Percentiles rank a stretch among this genome's conserved stretches.
These are phyloP conservation scores for Notothenia coriiceps DNA, from an alignment of 2,113 vertebrate genomes.

Conservation along the genomic window DNA sequence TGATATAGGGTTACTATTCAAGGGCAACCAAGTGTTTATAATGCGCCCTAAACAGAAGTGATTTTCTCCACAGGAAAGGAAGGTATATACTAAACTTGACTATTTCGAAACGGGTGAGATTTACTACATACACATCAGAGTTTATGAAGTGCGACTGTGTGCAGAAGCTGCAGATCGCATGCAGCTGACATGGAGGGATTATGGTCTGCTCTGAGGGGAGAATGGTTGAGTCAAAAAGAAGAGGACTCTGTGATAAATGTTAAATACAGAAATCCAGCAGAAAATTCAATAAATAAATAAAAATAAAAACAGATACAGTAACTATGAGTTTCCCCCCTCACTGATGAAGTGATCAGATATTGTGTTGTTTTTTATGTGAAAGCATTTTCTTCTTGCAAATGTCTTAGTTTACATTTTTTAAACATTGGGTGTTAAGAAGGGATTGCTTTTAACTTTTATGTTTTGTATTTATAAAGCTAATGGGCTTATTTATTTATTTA, in stretches of 20 bases:
- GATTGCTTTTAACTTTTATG: constrained; percentile 70
- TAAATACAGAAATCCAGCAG: constrained; percentile 12
- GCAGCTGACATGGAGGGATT: constrained; percentile 26
- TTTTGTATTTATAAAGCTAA: constrained; percentile 80
- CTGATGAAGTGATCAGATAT: constrained; percentile 49
- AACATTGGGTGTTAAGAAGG: constrained; percentile 63
- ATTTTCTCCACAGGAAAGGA: constrained; percentile 47
- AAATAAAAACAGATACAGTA: constrained; percentile 51
- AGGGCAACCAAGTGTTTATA: constrained; percentile 65
- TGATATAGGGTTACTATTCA: constrained; percentile 58
- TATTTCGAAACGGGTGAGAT: constrained; percentile 48
- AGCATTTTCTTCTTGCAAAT: constrained; percentile 60
- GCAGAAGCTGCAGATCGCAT: constrained; percentile 32
- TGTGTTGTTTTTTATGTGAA: constrained; percentile 71
- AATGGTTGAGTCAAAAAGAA: constrained; percentile 12
- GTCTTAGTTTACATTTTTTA: constrained; percentile 71
- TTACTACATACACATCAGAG: constrained; percentile 27
- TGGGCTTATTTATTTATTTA: constrained; percentile 77
- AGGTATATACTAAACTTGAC: constrained; percentile 32
- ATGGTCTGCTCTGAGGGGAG: constrained; percentile 26
- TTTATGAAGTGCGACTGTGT: constrained; percentile 32
- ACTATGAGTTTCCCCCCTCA: constrained; percentile 39
- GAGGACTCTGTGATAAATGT: constrained; percentile 18
- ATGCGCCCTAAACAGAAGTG: constrained; percentile 41
- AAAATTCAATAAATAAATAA: constrained; percentile 73